Conservation (phyloP, 2,888 invertebrate genomes). For the Acrocera orbiculus region DNA sequence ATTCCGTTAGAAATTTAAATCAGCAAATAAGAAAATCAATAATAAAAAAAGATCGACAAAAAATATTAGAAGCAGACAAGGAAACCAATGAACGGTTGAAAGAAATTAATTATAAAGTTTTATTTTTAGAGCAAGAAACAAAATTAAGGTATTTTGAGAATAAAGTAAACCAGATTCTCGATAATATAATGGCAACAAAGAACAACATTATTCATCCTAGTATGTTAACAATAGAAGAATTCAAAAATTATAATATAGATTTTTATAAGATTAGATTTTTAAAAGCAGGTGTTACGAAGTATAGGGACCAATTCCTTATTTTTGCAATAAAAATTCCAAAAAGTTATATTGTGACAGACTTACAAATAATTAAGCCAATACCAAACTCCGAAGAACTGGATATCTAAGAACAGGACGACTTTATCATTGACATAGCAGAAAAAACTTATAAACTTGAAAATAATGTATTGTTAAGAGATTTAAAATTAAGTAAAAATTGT, state of each 20-base stretch:
- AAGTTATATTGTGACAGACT: too few relatives aligned
- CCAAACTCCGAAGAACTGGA: not conserved
- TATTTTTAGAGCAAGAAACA: slow-evolving; percentile 6
- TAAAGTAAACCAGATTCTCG: slow-evolving; percentile 8
- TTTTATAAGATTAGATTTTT: slow-evolving; percentile 7
- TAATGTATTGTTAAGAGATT: not conserved
- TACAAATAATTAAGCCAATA: too few relatives aligned
- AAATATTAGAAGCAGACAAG: slow-evolving; percentile 5
- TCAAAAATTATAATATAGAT: slow-evolving; percentile 4
- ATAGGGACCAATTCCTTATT: not conserved
- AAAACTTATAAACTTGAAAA: slow-evolving; percentile 1
- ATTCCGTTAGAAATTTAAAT: not conserved
- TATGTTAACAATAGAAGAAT: slow-evolving; percentile 7
- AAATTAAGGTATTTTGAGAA: slow-evolving; percentile 8
- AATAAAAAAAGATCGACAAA: slow-evolving; percentile 5
- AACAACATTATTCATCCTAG: slow-evolving; percentile 8
- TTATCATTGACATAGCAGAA: slow-evolving; percentile 3
- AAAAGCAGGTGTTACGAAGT: slow-evolving; percentile 5
- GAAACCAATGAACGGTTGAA: slow-evolving; percentile 1
- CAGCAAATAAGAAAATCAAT: slow-evolving; percentile 4
- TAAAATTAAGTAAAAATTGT: slow-evolving; percentile 4
- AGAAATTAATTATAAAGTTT: slow-evolving; percentile 5
- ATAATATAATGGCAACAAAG: slow-evolving; percentile 4
- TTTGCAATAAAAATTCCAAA: slow-evolving; percentile 1
- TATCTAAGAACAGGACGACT: not conserved